Base-by-base conservation (phyloP, 1,140 invertebrate species). In the Aphelenchoides fujianensis region DNA sequence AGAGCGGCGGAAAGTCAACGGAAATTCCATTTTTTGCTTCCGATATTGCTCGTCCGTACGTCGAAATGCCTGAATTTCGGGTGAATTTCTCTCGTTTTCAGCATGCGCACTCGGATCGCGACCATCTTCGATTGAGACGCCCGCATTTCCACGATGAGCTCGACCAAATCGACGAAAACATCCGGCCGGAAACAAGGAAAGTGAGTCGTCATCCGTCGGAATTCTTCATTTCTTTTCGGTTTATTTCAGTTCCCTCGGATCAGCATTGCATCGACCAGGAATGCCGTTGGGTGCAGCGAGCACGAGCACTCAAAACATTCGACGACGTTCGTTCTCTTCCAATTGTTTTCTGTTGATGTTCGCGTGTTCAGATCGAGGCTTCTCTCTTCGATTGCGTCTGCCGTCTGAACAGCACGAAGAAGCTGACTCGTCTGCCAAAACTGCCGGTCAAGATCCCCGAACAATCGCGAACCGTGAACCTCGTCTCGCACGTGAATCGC, bases 401-500 rank as follows among this genome's bases (percentile, higher is more conserved):
- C 31, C 16, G 63, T 27, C 32, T 66, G 32, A 66, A 66, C 32
- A 37, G 12, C 2, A 30, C 31, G 12, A 66, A 66, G 32, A 66
- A 66, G 32, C 53, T 66, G 63, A 30, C 31, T 32, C 0, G 32
- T 3, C 16, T 35, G n/a, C 63, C 32, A 16, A 34, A 34, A 2
- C 3, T 66, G 34, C 31, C 32, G 34, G 16, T 36, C 16, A n/a
- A 12, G n/a, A 48, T 12, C 27, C 63, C 63, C 1, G 63, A 66
- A 30, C n/a, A n/a, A n/a, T 37, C 32, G 53, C 31, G 36, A 36
- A 66, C 63, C 2, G 32, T 37, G 36, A 66, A 36, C 32, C 63
- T 66, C 16, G 63, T 66, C 27, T 34, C 63, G n/a, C 32, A 32
- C 12, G 63, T 37, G 1, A 66, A 66, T 66, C 63, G 27, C 37